Percentiles rank a stretch among this genome's conserved stretches.
These are phyloP conservation scores for Sturnus vulgaris DNA, from an alignment of 2,113 vertebrate genomes.

Conservation along the genomic window DNA sequence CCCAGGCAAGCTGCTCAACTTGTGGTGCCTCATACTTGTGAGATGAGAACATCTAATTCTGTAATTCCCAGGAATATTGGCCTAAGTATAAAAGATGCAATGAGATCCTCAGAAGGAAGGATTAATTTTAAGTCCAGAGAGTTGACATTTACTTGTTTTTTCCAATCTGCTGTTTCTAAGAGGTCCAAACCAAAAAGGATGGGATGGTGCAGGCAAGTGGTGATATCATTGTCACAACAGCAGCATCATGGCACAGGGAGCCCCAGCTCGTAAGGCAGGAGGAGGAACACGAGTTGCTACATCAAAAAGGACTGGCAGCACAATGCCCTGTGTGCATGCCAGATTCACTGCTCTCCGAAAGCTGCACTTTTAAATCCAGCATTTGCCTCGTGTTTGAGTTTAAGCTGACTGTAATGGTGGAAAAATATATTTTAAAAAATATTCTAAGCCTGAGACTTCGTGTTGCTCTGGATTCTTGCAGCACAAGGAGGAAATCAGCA, in stretches of 20 bases:
- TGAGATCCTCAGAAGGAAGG: neutral
- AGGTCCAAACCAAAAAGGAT: constrained; percentile 16
- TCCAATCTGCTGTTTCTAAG: constrained; percentile 45
- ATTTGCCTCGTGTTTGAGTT: constrained; percentile 20
- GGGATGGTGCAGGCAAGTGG: constrained; percentile 30
- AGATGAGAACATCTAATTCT: neutral
- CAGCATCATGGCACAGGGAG: constrained; percentile 14
- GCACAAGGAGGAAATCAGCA: neutral
- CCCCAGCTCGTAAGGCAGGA: constrained; percentile 20
- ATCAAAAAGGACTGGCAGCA: constrained; percentile 59
- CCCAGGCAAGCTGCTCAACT: neutral
- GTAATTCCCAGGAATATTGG: neutral
- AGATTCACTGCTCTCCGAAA: constrained; percentile 41
- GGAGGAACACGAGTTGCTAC: constrained; percentile 35
- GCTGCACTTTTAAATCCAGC: constrained; percentile 28
- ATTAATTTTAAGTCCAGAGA: constrained; percentile 22
- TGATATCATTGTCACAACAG: constrained; percentile 14
- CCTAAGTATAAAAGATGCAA: neutral
- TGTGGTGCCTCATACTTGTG: neutral
- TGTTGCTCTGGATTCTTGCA: neutral
- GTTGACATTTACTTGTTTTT: constrained; percentile 55
- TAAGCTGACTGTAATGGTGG: neutral
- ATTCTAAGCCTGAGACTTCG: neutral
- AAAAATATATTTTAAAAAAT: neutral
- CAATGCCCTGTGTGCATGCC: constrained; percentile 1